phyloP scores from a whole-genome alignment of 2,113 vertebrate species.

The Odobenus rosmarus region DNA sequence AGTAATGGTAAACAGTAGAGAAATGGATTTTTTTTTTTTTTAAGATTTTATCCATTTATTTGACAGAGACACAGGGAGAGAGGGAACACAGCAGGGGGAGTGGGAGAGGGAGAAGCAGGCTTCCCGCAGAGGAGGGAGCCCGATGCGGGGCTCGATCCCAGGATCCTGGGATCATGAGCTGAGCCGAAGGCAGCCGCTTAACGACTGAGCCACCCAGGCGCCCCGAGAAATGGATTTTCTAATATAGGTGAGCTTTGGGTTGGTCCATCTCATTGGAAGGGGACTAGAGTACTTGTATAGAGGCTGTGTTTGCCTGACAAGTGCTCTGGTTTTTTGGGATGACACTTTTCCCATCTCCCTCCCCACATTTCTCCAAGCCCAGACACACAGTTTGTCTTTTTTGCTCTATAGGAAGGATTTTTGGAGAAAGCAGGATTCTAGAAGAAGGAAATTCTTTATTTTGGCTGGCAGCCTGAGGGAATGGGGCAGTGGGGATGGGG shows the following conservation, averaged over 20 bases:
- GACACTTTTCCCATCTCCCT: background rate
- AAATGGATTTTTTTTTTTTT: background rate
- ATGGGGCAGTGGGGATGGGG: too few species aligned
- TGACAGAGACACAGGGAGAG: too few species aligned
- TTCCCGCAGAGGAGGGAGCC: too few species aligned
- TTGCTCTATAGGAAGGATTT: background rate
- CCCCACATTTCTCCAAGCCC: background rate
- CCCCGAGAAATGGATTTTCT: background rate
- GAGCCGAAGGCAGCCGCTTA: too few species aligned
- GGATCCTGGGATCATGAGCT: too few species aligned
- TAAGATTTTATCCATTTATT: too few species aligned
- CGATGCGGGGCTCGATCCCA: too few species aligned
- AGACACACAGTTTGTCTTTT: background rate
- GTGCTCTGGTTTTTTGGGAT: background rate
- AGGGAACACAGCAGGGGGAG: too few species aligned
- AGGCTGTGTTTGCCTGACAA: background rate
- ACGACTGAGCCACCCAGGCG: too few species aligned
- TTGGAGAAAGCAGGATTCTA: background rate
- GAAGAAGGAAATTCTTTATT: slow-evolving; percentile 43
- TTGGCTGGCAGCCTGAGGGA: background rate
- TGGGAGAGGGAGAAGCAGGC: too few species aligned
- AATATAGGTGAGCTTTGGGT: background rate
- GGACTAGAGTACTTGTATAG: background rate
- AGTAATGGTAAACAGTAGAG: background rate
- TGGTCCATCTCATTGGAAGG: background rate